A percentile compares a stretch with the other conserved stretches of the same genome.
phyloP scores from a whole-genome alignment of 1,140 invertebrate genomes.

The Plutomurus gul region DNA sequence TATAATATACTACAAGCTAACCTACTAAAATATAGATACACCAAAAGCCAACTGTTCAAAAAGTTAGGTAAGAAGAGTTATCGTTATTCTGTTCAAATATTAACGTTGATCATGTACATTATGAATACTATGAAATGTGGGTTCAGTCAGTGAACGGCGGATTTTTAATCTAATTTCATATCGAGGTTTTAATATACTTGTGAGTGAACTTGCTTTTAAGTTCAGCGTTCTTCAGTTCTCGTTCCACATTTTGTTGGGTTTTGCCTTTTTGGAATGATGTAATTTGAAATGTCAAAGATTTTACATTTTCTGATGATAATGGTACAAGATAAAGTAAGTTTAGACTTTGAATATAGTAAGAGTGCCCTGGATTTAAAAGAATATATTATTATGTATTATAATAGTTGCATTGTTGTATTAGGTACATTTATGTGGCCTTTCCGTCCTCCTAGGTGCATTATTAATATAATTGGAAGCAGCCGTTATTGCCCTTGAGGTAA shows the following conservation, averaged over 20 bases:
- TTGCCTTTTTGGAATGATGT: too few species aligned
- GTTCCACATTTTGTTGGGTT: background rate
- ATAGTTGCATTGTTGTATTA: too few species aligned
- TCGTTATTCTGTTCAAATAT: background rate
- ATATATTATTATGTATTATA: background rate
- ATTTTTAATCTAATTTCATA: background rate
- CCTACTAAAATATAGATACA: too few species aligned
- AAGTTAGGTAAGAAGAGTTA: background rate
- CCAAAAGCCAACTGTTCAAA: slow-evolving; percentile 23
- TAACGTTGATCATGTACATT: background rate
- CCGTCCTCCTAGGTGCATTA: too few species aligned
- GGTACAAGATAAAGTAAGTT: slow-evolving; percentile 4
- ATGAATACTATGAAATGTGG: background rate
- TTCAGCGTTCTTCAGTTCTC: background rate
- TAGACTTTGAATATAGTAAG: background rate
- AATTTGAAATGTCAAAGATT: background rate
- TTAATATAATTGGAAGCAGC: too few species aligned
- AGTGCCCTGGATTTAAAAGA: background rate
- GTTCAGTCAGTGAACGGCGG: background rate
- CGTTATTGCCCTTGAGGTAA: too few species aligned
- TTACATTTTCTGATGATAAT: slow-evolving; percentile 14
- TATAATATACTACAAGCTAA: background rate
- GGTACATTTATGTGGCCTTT: too few species aligned
- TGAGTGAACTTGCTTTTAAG: background rate
- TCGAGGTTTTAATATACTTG: background rate